Percentiles rank a stretch among this genome's conserved stretches.
These are phyloP conservation scores for Fregata magnificens DNA, from an alignment of 2,113 vertebrate species.

Conservation along the genomic window DNA sequence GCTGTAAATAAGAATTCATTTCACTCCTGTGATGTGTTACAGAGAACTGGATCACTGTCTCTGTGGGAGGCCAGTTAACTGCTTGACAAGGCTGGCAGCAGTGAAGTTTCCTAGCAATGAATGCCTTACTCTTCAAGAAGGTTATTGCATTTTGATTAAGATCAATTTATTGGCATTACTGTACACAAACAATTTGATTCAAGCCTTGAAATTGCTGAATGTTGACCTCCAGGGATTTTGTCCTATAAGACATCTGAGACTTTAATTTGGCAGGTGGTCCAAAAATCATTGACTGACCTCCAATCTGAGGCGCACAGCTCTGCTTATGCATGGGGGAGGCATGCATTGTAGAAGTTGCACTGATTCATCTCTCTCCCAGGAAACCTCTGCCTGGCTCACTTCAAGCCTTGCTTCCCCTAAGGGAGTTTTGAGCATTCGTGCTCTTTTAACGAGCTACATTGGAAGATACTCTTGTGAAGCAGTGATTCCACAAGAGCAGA, in stretches of 20 bases:
- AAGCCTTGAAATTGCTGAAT: neutral
- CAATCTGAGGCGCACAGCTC: neutral
- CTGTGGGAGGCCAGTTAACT: neutral
- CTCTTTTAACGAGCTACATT: neutral
- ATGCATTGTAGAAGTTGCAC: neutral
- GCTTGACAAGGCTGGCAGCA: neutral
- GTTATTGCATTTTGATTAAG: slow-evolving; percentile 44
- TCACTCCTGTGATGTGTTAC: neutral
- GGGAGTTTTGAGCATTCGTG: neutral
- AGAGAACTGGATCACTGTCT: neutral
- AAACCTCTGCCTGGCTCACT: neutral
- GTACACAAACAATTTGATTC: neutral
- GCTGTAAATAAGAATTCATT: slow-evolving; percentile 16
- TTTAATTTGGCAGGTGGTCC: neutral
- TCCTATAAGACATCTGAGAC: neutral
- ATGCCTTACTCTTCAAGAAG: neutral
- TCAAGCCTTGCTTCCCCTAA: neutral
- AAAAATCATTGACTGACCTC: neutral
- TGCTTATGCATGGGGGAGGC: neutral
- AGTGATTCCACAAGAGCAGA: neutral
- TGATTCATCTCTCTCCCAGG: neutral
- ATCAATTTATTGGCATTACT: neutral
- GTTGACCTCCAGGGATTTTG: neutral
- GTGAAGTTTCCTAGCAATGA: neutral
- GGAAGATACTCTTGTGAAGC: neutral